Base-by-base conservation (phyloP, 2,888 invertebrate species). In the Patella ulyssiponensis region DNA sequence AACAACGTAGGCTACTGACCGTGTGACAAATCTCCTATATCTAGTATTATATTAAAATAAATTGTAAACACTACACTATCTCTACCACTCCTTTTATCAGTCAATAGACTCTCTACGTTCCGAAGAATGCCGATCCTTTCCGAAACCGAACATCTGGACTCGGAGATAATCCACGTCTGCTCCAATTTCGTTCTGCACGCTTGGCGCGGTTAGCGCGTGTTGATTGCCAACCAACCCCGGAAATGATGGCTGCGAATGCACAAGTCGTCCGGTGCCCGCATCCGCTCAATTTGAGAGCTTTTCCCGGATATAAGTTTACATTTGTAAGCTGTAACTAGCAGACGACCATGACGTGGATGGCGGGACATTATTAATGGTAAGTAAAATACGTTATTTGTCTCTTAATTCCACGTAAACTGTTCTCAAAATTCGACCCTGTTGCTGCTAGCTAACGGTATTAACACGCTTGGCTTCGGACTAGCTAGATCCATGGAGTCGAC, bases 181-280 rank as follows among this genome's bases (percentile, higher is more conserved):
- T 64, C 64, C 64, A 64, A 64, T 64, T 64, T 58, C 74, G 64
- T 33, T 64, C 74, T 69, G 69, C 64, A 69, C 52, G 64, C 74
- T 58, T 64, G 64, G 69, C 74, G 64, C 64, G 64, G 74, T 44
- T 58, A 51, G 74, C 69, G 58, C 74, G 64, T 58, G 58, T 74
- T 69, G 74, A 51, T 69, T 74, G 64, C 69, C 69, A 64, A 23
- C 64, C 23, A 64, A 74, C 64, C 69, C 74, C 74, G 74, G 74
- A 74, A 74, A 74, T 73, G 56, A 73, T 69, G 74, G 74, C 69
- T 69, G 74, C 74, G 69, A 64, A 64, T 64, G 58, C 74, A 74
- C 58, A 69, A 74, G 74, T 58, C 69, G 64, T 58, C 23, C 74
- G 74, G 74, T 58, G 58, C 74, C 74, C 69, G 23, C 58, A 64